These are phyloP conservation scores for Ranitomeya imitator DNA, from an alignment of 2,113 vertebrate species.

Conservation along the genomic window DNA sequence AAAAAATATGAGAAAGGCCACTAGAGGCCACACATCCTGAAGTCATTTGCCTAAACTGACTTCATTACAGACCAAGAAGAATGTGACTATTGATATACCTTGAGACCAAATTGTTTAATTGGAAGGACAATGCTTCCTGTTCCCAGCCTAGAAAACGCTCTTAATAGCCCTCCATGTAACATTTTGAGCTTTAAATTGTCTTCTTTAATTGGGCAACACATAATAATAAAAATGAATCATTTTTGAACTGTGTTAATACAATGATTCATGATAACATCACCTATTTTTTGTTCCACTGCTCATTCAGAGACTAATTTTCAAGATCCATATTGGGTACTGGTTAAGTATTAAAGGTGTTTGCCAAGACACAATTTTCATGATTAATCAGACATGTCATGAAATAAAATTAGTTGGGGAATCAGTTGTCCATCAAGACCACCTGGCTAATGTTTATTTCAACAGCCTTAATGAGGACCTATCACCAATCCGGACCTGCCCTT, in stretches of 20 bases:
- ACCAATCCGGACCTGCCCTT: too few relatives aligned
- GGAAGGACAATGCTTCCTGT: slow-evolving; percentile 9
- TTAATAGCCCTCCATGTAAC: background rate
- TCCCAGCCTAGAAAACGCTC: background rate
- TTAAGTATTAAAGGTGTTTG: background rate
- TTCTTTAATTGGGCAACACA: background rate
- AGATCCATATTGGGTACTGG: background rate
- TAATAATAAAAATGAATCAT: background rate
- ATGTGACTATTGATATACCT: slow-evolving; percentile 36
- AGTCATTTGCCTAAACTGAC: slow-evolving; percentile 24
- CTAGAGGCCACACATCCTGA: slow-evolving; percentile 32
- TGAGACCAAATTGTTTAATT: slow-evolving; percentile 31
- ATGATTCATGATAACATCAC: background rate
- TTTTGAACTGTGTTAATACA: background rate
- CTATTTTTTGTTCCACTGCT: background rate
- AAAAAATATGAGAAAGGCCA: slow-evolving; percentile 25
- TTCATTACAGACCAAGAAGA: background rate
- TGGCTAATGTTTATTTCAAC: too few relatives aligned
- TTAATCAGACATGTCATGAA: background rate
- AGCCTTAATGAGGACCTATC: too few relatives aligned
- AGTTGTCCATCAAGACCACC: background rate
- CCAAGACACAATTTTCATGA: background rate
- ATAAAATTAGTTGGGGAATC: background rate
- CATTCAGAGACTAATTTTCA: background rate
- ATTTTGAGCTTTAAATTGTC: background rate